A percentile compares a stretch with the other conserved stretches of the same genome.
Conservation (phyloP, 2,888 invertebrate species). For the Clitarchus hookeri region DNA sequence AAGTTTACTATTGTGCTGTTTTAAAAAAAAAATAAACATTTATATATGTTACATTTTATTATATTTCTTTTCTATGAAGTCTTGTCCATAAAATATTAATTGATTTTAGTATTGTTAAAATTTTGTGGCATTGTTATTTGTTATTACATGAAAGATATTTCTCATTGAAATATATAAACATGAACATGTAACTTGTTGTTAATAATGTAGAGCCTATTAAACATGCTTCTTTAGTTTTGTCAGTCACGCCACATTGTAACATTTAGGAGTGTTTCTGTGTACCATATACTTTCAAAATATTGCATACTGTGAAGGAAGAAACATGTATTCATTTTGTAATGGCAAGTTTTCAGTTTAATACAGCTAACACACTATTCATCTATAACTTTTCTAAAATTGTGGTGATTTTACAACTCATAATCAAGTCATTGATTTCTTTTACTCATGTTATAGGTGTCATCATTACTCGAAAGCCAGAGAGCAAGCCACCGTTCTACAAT, state of each 20-base stretch:
- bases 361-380: too few species aligned
- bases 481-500: too few species aligned
- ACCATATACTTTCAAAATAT: background rate
- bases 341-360: background rate
- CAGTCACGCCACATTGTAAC: background rate
- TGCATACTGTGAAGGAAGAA: background rate
- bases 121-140: constrained; percentile 5
- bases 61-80: constrained; percentile 10
- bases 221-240: background rate
- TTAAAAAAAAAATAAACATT: background rate
- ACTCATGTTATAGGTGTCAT: too few species aligned
- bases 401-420: too few species aligned
- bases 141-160: constrained; percentile 6
- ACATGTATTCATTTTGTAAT: background rate
- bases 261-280: background rate
- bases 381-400: too few species aligned
- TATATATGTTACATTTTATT: background rate
- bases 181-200: constrained; percentile 14
- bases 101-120: background rate
- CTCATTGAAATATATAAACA: constrained; percentile 1
- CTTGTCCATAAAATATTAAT: background rate
- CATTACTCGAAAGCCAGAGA: too few species aligned
- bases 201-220: background rate
- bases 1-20: background rate
- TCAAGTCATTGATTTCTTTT: too few species aligned